These are phyloP conservation scores for Artibeus lituratus DNA, from an alignment of 2,797 vertebrate species.

Conservation along the genomic window DNA sequence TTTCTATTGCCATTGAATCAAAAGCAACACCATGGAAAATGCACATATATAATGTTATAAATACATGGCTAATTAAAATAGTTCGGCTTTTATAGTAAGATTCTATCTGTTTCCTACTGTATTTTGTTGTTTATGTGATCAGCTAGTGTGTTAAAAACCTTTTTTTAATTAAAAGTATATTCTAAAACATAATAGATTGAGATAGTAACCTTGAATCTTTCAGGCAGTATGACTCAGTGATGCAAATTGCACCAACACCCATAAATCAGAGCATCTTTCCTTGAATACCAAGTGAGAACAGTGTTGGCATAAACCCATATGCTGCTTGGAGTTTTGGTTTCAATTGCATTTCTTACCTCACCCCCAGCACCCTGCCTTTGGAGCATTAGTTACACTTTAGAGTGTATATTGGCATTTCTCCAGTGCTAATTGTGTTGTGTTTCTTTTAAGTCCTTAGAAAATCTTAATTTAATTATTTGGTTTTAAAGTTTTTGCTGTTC, in stretches of 20 bases:
- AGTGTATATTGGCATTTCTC: not conserved
- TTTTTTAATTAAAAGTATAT: not conserved
- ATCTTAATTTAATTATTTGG: not conserved
- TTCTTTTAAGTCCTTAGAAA: constrained; percentile 23
- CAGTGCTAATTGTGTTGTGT: not conserved
- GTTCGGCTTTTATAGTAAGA: not conserved
- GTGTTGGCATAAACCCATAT: not conserved
- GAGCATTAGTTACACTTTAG: not conserved
- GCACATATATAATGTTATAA: not conserved
- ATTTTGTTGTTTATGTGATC: not conserved
- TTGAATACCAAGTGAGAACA: not conserved
- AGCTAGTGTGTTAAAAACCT: not conserved
- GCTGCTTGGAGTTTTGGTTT: not conserved
- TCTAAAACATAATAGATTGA: not conserved
- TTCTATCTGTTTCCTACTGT: not conserved
- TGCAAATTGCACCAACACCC: not conserved
- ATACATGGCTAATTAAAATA: not conserved
- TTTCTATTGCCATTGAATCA: not conserved
- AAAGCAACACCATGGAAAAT: not conserved
- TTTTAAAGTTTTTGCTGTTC: constrained; percentile 32
- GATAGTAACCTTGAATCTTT: not conserved
- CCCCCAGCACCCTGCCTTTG: not conserved
- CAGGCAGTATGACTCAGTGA: not conserved
- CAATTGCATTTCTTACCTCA: not conserved
- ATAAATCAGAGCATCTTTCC: not conserved